These are phyloP conservation scores for Squalus acanthias DNA, from an alignment of 2,797 vertebrate species.

Conservation along the genomic window DNA sequence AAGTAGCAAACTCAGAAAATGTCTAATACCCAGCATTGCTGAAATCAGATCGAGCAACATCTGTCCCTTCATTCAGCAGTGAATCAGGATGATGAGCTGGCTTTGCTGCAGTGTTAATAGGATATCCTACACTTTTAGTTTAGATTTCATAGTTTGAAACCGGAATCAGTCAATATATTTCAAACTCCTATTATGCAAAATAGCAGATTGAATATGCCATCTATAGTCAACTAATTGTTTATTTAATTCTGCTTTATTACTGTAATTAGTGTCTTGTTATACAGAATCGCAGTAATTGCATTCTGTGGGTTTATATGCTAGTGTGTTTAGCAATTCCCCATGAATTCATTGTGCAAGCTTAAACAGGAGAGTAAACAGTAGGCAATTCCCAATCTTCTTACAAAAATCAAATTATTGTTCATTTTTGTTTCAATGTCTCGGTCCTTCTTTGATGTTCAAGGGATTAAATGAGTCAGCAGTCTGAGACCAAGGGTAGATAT, in stretches of 20 bases:
- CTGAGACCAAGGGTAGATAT: background rate
- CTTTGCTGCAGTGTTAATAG: background rate
- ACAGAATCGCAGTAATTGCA: background rate
- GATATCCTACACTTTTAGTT: background rate
- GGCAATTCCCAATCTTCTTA: background rate
- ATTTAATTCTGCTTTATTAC: background rate
- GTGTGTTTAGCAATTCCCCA: background rate
- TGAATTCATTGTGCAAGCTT: background rate
- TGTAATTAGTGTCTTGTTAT: background rate
- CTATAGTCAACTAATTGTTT: background rate
- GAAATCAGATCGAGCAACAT: background rate
- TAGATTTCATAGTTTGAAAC: background rate
- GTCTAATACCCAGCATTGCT: background rate
- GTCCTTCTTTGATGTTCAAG: background rate
- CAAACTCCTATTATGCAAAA: background rate
- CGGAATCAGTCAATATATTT: background rate
- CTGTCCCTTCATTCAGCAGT: background rate
- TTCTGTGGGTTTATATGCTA: background rate
- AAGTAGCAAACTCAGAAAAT: background rate
- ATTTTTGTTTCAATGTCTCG: background rate
- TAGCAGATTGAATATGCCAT: background rate
- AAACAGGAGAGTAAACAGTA: background rate
- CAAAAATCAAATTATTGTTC: background rate
- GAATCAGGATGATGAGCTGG: background rate
- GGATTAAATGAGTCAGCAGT: background rate